These are phyloP conservation scores for Drosophila chauvacae DNA, from an alignment of 1,140 invertebrate genomes.

Conservation along the genomic window DNA sequence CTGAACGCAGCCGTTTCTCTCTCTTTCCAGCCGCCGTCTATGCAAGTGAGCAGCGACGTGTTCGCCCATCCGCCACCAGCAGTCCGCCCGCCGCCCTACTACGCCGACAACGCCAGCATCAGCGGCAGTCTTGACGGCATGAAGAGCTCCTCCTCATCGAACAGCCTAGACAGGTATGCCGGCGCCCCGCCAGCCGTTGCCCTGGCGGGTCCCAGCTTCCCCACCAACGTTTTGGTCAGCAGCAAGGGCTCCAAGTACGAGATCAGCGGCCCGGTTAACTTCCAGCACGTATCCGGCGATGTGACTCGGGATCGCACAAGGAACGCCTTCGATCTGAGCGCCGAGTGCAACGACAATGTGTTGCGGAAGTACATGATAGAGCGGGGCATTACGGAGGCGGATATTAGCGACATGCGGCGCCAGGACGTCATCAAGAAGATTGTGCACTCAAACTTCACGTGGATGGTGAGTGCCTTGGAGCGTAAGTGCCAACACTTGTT, in stretches of 20 bases:
- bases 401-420: constrained; percentile 55
- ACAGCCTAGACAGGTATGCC: constrained; percentile 60
- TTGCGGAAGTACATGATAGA: constrained; percentile 80
- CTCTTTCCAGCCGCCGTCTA: constrained; percentile 67
- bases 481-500: no score
- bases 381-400: constrained; percentile 68
- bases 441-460: constrained; percentile 74
- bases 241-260: constrained; percentile 75
- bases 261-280: constrained; percentile 75
- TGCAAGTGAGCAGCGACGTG: constrained; percentile 69
- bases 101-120: constrained; percentile 38
- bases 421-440: constrained; percentile 73
- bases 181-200: constrained; percentile 36
- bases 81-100: constrained; percentile 60
- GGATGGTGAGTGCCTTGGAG: constrained; percentile 57
- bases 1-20: constrained; percentile 22
- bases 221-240: constrained; percentile 61
- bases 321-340: constrained; percentile 71
- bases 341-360: constrained; percentile 67
- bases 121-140: constrained; percentile 46
- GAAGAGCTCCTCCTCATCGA: constrained; percentile 58
- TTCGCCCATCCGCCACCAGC: constrained; percentile 64
- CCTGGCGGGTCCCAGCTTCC: constrained; percentile 62
- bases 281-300: constrained; percentile 75
- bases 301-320: constrained; percentile 73